Conservation (phyloP, 2,888 invertebrate species). For the Melipona bicolor region DNA sequence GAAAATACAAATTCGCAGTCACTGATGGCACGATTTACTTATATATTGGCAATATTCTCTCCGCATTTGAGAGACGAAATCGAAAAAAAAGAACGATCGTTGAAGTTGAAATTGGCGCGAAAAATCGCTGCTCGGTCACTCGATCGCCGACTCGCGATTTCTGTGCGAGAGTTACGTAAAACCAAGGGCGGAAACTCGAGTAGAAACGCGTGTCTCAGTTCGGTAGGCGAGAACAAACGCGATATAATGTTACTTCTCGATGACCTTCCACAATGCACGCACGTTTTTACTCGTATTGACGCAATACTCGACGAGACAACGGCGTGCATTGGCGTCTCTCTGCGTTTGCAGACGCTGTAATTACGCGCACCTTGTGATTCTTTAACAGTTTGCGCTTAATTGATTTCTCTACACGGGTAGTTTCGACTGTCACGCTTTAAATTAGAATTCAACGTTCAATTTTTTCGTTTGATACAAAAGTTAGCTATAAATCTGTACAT, state of each 20-base stretch:
- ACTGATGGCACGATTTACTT: not conserved
- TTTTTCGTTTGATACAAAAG: no score
- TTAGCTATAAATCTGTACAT: no score
- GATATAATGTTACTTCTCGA: slow-evolving; percentile 70
- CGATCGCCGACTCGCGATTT: slow-evolving; percentile 27
- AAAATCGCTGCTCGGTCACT: not conserved
- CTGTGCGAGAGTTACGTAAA: slow-evolving; percentile 50
- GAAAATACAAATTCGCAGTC: not conserved
- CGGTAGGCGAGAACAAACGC: slow-evolving; percentile 70
- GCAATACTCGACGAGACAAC: slow-evolving; percentile 2
- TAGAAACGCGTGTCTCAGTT: slow-evolving; percentile 69
- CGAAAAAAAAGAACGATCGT: no score
- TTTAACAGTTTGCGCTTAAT: not conserved
- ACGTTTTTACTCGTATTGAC: slow-evolving; percentile 61
- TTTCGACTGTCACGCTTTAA: no score
- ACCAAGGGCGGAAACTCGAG: slow-evolving; percentile 68
- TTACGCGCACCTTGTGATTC: no score
- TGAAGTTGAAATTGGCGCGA: no score
- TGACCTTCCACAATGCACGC: slow-evolving; percentile 59
- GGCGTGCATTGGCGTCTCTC: not conserved
- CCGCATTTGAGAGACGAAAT: no score
- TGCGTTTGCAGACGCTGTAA: not conserved
- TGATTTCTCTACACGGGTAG: no score
- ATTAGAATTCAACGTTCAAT: no score
- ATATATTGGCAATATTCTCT: not conserved